Conservation (phyloP, 2,888 invertebrate species). For the Miltochrista miniata region DNA sequence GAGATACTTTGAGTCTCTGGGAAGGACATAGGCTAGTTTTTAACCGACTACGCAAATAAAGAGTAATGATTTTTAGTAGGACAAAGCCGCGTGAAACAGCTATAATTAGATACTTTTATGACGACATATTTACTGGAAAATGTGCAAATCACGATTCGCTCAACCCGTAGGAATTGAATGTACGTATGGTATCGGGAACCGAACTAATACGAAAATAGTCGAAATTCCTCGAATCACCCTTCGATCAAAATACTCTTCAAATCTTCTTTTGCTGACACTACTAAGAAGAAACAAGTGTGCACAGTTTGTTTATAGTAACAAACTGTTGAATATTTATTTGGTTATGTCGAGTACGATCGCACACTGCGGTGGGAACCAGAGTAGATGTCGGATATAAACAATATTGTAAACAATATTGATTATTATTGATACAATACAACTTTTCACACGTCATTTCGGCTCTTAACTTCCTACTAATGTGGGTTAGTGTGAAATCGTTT, state of each 20-base stretch:
- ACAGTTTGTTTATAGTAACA: constrained; percentile 72
- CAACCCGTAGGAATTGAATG: no score
- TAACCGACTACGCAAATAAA: no score
- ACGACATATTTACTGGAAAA: no score
- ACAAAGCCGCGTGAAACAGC: no score
- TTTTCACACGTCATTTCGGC: constrained; percentile 31
- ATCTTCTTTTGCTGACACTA: constrained; percentile 42
- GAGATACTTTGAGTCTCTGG: no score
- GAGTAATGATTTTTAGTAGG: no score
- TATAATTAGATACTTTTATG: no score
- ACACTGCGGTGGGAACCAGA: constrained; percentile 73
- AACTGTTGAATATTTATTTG: constrained; percentile 81
- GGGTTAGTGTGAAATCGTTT: constrained; percentile 23
- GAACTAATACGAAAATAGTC: background rate
- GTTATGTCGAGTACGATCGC: constrained; percentile 72
- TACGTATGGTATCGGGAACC: background rate
- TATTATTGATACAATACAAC: constrained; percentile 35
- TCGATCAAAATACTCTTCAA: background rate
- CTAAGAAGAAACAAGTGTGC: constrained; percentile 61
- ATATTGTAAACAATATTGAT: constrained; percentile 49
- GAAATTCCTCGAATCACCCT: background rate
- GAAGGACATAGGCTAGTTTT: no score
- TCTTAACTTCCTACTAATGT: constrained; percentile 25
- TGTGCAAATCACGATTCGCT: no score
- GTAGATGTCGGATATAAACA: constrained; percentile 51